Base-by-base conservation (phyloP, 1,140 invertebrate genomes). In the Cyphomyrmex costatus region DNA sequence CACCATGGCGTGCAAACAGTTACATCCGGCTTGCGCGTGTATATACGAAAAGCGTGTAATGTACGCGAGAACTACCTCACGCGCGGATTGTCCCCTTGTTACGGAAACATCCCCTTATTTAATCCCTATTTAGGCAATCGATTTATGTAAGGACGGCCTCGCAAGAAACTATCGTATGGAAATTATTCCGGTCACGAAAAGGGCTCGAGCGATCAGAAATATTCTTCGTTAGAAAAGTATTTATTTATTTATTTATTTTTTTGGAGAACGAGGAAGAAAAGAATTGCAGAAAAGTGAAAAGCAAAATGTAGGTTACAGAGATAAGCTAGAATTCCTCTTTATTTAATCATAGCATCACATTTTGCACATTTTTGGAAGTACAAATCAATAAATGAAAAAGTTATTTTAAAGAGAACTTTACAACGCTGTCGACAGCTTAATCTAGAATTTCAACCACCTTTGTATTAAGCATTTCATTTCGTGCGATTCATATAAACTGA, bases 41-140 rank as follows among this genome's bases (percentile, higher is more conserved):
- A n/a, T 27, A 63, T 30, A 24, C 60, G n/a, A 63, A 30, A 53
- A 68, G n/a, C 56, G 74, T 8, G 24, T 30, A 63, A 63, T 14
- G 36, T 58, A 63, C 56, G 56, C 33, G 36, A 63, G 60, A n/a
- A 21, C 12, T 36, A n/a, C 10, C 58, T 63, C 79, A 30, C 79
- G 49, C 14, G 80, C 56, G 42, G 56, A 88, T 68, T 60, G 16
- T 61, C 85, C 80, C 87, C 68, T 87, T 46, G 79, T 63, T 68
- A 85, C 68, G 16, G 63, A 90, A 91, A 86, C 85, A 87, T 73
- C 74, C 90, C 88, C 79, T 66, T 93, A 92, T 93, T 94, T 93
- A 93, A 94, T 93, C 91, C 86, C 90, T 90, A 91, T 94, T 94
- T 93, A 91, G 88, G 78, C 89, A 90, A 93, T 92, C 89, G 88